phyloP scores from a whole-genome alignment of 2,113 vertebrate genomes.

The Nothocercus nigrocapillus region DNA sequence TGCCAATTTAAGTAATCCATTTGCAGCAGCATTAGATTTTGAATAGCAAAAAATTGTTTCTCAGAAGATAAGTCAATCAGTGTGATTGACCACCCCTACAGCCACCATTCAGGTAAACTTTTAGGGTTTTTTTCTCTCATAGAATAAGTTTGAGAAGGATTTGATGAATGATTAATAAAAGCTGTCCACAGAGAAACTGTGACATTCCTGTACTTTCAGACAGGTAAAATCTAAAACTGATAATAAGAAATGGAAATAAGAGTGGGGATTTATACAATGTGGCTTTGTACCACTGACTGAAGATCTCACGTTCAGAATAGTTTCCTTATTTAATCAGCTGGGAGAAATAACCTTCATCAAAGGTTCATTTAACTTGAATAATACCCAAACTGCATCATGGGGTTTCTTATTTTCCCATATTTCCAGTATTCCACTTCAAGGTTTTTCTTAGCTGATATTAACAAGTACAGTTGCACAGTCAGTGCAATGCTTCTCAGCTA shows the following conservation, averaged over 20 bases:
- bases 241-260: not conserved
- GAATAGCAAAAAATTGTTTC: not conserved
- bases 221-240: not conserved
- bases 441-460: not conserved
- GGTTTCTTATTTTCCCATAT: not conserved
- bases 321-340: not conserved
- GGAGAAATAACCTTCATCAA: not conserved
- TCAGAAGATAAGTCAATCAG: not conserved
- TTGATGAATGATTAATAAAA: not conserved
- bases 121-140: not conserved
- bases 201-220: not conserved
- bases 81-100: not conserved
- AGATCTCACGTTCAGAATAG: not conserved
- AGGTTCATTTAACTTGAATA: not conserved
- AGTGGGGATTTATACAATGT: not conserved
- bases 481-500: not conserved
- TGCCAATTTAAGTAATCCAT: not conserved
- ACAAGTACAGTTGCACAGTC: not conserved
- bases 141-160: not conserved
- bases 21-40: not conserved
- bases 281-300: not conserved
- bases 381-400: not conserved
- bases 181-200: not conserved
- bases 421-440: not conserved
- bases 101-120: not conserved